Conservation (phyloP, 2,797 vertebrate genomes). For the Danio choprae region DNA sequence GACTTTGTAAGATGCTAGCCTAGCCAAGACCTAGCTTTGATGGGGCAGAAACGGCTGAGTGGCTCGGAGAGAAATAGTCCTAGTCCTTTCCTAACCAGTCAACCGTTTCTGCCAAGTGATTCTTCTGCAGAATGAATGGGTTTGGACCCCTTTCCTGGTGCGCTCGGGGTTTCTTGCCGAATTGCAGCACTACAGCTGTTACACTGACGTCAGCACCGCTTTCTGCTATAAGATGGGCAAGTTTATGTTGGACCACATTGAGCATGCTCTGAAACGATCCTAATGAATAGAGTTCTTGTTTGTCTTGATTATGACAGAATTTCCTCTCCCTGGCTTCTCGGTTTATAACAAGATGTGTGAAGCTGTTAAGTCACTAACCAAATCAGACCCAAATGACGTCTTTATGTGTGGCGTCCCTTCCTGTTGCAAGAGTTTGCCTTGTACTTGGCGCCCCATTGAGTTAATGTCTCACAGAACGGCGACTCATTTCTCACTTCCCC, state of each 20-base stretch:
- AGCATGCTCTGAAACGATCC: not conserved
- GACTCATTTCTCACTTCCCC: slow-evolving; percentile 5
- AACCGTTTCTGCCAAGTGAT: slow-evolving; percentile 26
- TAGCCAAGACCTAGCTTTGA: slow-evolving; percentile 67
- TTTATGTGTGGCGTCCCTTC: slow-evolving; percentile 8
- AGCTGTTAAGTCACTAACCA: not conserved
- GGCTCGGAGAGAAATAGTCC: slow-evolving; percentile 5
- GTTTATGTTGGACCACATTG: slow-evolving; percentile 15
- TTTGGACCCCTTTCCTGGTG: slow-evolving; percentile 38
- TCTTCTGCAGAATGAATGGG: slow-evolving; percentile 15
- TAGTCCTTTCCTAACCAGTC: slow-evolving; percentile 15
- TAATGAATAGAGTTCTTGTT: slow-evolving; percentile 19
- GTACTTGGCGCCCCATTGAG: not conserved
- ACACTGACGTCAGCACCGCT: slow-evolving; percentile 19
- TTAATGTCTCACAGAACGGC: slow-evolving; percentile 2
- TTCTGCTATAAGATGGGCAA: not conserved
- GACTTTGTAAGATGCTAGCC: slow-evolving; percentile 66
- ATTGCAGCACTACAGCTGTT: slow-evolving; percentile 13
- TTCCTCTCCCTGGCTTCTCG: not conserved
- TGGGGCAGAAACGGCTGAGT: slow-evolving; percentile 41
- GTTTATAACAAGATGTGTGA: not conserved
- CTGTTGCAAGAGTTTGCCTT: slow-evolving; percentile 19
- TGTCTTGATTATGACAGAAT: slow-evolving; percentile 16
- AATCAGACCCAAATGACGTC: slow-evolving; percentile 6
- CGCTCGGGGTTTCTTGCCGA: slow-evolving; percentile 28